Base-by-base conservation (phyloP, 2,888 invertebrate species). In the Apotomis betuletana region DNA sequence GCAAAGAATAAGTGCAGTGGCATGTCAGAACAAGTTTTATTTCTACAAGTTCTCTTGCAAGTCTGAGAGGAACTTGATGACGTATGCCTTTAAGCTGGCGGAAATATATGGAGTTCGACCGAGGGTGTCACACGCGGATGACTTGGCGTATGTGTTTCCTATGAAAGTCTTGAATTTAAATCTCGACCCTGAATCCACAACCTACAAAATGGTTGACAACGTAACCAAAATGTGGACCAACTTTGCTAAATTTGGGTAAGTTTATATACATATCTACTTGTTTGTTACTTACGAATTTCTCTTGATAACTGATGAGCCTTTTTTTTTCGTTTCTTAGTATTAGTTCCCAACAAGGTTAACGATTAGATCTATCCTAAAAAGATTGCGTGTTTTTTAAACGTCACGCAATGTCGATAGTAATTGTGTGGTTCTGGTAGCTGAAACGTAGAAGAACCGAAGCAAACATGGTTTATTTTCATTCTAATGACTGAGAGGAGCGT, bases 161-260 rank as follows among this genome's bases (percentile, higher is more conserved):
- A 44, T 71, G 0, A 80, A 81, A 70, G 5, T 76, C 0, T n/a
- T 78, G 0, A 74, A 75, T 2, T 74, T 79, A 3, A 77, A 81
- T 57, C 75, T 86, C 2, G 75, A 81, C 27, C 77, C 75, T 41
- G 75, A 79, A 10, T 83, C 87, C 0, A 78, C 80, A 0, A 77
- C 78, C 5, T 86, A 83, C 57, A 77, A 83, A 67, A 76, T 85
- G 73, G 84, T 91, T 9, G 77, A 88, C 0, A 83, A 75, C 60
- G 76, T 87, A 0, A 85, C 85, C 0, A 87, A 75, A 12, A 77
- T 91, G 10, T 91, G 88, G 89, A 89, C 90, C 0, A 89, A 90
- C 71, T 90, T 90, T 62, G 90, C 89, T 0, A 90, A 89, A 80
- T 84, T 76, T 63, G 89, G 90, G 90, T 90, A 76, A 84, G 85